A percentile compares a stretch with the other conserved stretches of the same genome.
These are phyloP conservation scores for Nemapogon koenigi DNA, from an alignment of 2,888 invertebrate species.

Conservation along the genomic window DNA sequence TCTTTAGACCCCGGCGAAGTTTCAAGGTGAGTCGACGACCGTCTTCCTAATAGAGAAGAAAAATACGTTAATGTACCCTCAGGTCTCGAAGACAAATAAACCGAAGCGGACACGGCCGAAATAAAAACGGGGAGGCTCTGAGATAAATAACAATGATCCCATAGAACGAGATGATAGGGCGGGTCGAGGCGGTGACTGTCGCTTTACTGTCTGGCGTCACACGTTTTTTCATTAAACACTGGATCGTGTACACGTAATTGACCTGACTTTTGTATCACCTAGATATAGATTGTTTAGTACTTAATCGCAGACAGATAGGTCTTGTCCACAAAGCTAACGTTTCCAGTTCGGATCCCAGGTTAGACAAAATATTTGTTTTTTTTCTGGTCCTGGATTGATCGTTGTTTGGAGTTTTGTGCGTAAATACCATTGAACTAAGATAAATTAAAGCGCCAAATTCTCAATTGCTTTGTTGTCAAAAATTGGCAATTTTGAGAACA, in stretches of 20 bases:
- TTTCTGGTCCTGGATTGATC: no score
- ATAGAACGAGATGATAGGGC: constrained; percentile 13
- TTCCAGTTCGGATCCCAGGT: no score
- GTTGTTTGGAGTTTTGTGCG: no score
- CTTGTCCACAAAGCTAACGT: no score
- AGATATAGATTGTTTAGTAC: no score
- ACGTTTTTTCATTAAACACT: constrained; percentile 8
- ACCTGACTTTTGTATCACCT: no score
- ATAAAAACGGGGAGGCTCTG: constrained; percentile 52
- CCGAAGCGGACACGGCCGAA: constrained; percentile 52
- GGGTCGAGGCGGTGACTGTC: constrained; percentile 4
- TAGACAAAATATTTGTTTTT: no score
- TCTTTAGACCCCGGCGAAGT: constrained; percentile 41
- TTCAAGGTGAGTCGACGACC: constrained; percentile 56
- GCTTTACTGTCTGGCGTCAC: constrained; percentile 5
- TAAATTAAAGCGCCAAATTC: no score
- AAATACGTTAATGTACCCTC: constrained; percentile 64
- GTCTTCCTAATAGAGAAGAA: constrained; percentile 62
- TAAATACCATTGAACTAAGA: no score
- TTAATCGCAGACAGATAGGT: no score
- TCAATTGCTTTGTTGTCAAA: no score
- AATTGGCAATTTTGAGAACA: no score
- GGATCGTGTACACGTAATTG: constrained; percentile 8
- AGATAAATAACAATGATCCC: constrained; percentile 60
- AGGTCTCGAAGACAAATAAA: constrained; percentile 63